Percentiles rank a stretch among this genome's conserved stretches.
phyloP scores from a whole-genome alignment of 92 coral and sea anemone species.

The Siderastrea radians region DNA sequence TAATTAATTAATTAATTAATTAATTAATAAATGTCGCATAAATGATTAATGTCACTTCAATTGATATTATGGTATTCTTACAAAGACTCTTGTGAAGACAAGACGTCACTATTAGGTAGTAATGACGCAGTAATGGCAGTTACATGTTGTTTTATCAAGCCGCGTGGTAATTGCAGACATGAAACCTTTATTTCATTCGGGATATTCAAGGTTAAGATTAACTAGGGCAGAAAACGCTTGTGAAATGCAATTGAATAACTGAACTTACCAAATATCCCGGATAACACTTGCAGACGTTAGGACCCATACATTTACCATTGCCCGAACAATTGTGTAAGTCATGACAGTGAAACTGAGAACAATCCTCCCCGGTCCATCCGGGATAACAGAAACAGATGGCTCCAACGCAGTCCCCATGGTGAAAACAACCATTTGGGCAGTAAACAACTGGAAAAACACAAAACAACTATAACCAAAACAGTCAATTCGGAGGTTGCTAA shows the following conservation, averaged over 20 bases:
- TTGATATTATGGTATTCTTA: too few species aligned
- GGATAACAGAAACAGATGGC: constrained; percentile 69
- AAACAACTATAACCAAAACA: background rate
- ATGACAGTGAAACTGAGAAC: constrained; percentile 70
- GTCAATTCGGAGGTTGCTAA: too few species aligned
- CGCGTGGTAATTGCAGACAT: too few species aligned
- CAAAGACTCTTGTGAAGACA: too few species aligned
- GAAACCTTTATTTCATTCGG: too few species aligned
- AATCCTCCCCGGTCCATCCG: constrained; percentile 80
- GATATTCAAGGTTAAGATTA: too few species aligned
- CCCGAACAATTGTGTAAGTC: constrained; percentile 78
- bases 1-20: too few species aligned
- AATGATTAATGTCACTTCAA: background rate
- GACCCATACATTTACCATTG: constrained; percentile 73
- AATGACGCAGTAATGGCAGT: too few species aligned
- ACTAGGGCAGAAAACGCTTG: too few species aligned
- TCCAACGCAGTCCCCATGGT: constrained; percentile 68
- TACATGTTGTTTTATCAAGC: too few species aligned
- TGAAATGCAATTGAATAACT: background rate
- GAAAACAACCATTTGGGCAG: constrained; percentile 73
- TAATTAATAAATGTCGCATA: background rate
- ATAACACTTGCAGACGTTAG: constrained; percentile 74
- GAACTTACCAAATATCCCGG: constrained; percentile 66
- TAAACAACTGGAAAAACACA: constrained; percentile 26
- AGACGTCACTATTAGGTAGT: too few species aligned